Base-by-base conservation (phyloP, 92 coral and sea anemone genomes). In the Muricea muricata region DNA sequence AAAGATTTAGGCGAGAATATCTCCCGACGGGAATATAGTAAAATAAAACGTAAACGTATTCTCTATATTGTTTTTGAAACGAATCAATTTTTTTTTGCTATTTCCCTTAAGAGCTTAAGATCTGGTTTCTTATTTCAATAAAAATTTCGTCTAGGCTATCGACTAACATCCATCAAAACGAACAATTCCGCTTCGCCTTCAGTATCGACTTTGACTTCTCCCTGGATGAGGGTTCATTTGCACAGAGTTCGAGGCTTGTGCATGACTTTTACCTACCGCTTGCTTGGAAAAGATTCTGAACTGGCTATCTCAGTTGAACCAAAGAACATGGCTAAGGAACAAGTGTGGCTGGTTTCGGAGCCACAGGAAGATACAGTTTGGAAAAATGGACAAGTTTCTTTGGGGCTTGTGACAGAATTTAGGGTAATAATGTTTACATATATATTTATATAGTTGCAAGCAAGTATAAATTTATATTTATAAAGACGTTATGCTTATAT, bases 301-400 rank as follows among this genome's bases (percentile, higher is more conserved):
- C 42, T 37, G 7, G 25, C n/a, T 33, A 24, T 23, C 3, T 61
- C 42, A 9, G 42, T 37, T 37, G 42, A 37, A 37, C 42, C 42
- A 37, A 37, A 9, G 9, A 37, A 37, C 42, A 37, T 37, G 42
- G 9, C 4, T 37, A 4, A 37, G 42, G 75, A 56, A 46, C 12
- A 17, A 13, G 12, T 80, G 1, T 80, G 85, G 85, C 26, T 8
- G 28, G 41, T 80, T 30, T 39, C 26, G 25, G 68, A 63, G 23
- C 2, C 68, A 28, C 29, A 63, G 34, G 32, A 46, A 1, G 39
- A 39, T 42, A 14, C 41, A 12, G 21, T 70, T 39, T 80, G 85
- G 85, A 80, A 47, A 35, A 61, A 6, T 15, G 85, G 85, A 40
- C 57, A 80, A 40, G 85, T 80, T 42, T 65, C 39, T 6, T 26